Evolutionary conservation across 2,888 invertebrate genomes (phyloP), one percentile per base, ranked within the genome.

Genomic region (Nomada goodeniana): DNA sequence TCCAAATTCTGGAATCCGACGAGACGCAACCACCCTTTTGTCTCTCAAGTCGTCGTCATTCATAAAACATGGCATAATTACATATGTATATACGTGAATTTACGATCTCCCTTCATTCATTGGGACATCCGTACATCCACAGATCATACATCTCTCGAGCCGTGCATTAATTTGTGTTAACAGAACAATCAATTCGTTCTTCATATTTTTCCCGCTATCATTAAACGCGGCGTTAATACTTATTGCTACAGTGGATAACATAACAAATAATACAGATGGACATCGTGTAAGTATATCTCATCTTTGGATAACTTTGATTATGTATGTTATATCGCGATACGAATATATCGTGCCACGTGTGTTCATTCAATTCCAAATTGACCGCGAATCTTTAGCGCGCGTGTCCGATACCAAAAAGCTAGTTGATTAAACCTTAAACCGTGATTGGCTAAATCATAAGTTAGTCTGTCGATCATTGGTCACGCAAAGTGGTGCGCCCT

Each of bases 381-480:
- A 29, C 29, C 9, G 29, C 29, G 26, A 29, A n/a, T 52, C n/a
- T 29, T 7, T 15, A n/a, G 9, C n/a, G 11, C 15, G 18, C 9
- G 52, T 0, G 4, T 0, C 13, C 52, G 11, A 13, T 13, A 20
- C 26, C 29, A 13, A 20, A 52, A 29, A 52, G 36, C 36, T 36
- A 15, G 36, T 20, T 36, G 5, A 11, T 55, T 42, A 42, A 36
- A 67, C 52, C 20, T 20, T 20, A 36, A 36, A 10, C 53, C 2
- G 52, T 5, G 52, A 69, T 74, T 74, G 69, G 65, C 42, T 26
- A 29, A 10, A 44, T 60, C 47, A 29, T 36, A 44, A 42, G 11
- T n/a, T 53, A 11, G 7, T 2, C 13, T 20, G 23, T 4, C 13
- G 55, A 13, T 20, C 44, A 65, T 65, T 76, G 76, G 76, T 18